Base-by-base conservation (phyloP, 2,888 invertebrate species). In the Drosophila greeni region DNA sequence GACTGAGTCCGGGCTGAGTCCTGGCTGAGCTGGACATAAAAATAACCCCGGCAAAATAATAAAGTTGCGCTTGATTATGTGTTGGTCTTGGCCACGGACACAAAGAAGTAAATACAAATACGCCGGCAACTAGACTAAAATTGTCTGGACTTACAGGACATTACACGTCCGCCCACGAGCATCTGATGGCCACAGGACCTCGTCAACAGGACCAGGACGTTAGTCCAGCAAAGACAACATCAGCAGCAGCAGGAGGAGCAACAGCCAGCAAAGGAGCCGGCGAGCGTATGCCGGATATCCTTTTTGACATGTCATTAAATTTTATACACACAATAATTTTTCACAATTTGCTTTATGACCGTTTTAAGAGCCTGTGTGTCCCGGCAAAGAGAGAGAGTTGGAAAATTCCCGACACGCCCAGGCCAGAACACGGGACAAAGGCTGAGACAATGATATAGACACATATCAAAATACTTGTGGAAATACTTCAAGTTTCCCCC, bases 251-350 rank as follows among this genome's bases (percentile, higher is more conserved):
- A 48, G 52, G 47, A 47, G 37, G 5, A 49, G 53, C 55, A 49
- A 56, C 56, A 55, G 24, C 36, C 70, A 66, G 54, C 49, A 12
- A 20, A 18, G n/a, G 12, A 39, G 16, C 37, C 12, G 14, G 23
- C 29, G 11, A 62, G 9, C 64, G 77, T 80, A 74, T 85, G 73
- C 76, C 86, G 86, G 84, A 84, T 85, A 83, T 84, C 84, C 84
- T 83, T 82, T 84, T 85, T 85, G 84, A 85, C 86, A 82, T 85
- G 80, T 80, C 82, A 85, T 85, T 83, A 79, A 79, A 81, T 79
- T 83, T 82, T 82, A 82, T 82, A 84, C 70, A 82, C 81, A 84
- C 81, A 82, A 82, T 84, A 84, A 82, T 82, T 82, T 82, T 82
- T 82, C 81, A 82, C 81, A 82, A 82, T 82, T 82, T 82, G 85